A percentile compares a stretch with the other conserved stretches of the same genome.
Conservation (phyloP, 2,888 invertebrate species). For the Sialis fuliginosa region DNA sequence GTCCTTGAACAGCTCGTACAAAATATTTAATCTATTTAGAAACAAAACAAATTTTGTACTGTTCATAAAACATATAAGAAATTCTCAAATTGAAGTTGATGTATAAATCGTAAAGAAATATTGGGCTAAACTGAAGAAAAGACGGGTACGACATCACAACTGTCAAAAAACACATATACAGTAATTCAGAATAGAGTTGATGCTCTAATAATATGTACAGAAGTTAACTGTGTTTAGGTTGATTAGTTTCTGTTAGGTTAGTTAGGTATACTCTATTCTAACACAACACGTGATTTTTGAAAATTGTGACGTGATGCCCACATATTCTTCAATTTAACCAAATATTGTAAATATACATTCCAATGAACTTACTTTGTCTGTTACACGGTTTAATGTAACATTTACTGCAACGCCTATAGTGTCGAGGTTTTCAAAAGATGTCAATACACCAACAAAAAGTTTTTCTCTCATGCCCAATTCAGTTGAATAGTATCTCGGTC, state of each 20-base stretch:
- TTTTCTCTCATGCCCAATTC: conserved; percentile 87
- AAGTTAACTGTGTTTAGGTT: too few relatives aligned
- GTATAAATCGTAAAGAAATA: conserved; percentile 19
- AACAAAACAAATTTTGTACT: too few relatives aligned
- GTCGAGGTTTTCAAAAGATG: conserved; percentile 52
- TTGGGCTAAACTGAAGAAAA: too few relatives aligned
- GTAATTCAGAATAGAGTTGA: too few relatives aligned
- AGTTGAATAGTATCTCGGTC: conserved; percentile 87
- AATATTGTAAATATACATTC: conserved; percentile 27
- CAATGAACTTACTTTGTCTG: conserved; percentile 43
- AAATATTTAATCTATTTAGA: conserved; percentile 25
- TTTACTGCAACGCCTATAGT: conserved; percentile 70
- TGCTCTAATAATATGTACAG: too few relatives aligned
- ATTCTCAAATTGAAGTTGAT: conserved; percentile 14
- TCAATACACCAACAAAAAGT: conserved; percentile 72
- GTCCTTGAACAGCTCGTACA: conserved; percentile 25
- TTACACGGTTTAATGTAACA: conserved; percentile 66
- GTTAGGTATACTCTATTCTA: too few relatives aligned
- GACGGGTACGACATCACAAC: too few relatives aligned
- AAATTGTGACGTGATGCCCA: too few relatives aligned
- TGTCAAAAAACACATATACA: too few relatives aligned
- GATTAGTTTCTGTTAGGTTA: too few relatives aligned
- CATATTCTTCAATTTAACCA: conserved; percentile 25
- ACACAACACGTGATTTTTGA: too few relatives aligned
- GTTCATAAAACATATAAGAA: background rate